Evolutionary conservation across 2,113 vertebrate genomes (phyloP), one percentile per base, ranked within the genome.

Genomic region (Crotalus helleri): DNA sequence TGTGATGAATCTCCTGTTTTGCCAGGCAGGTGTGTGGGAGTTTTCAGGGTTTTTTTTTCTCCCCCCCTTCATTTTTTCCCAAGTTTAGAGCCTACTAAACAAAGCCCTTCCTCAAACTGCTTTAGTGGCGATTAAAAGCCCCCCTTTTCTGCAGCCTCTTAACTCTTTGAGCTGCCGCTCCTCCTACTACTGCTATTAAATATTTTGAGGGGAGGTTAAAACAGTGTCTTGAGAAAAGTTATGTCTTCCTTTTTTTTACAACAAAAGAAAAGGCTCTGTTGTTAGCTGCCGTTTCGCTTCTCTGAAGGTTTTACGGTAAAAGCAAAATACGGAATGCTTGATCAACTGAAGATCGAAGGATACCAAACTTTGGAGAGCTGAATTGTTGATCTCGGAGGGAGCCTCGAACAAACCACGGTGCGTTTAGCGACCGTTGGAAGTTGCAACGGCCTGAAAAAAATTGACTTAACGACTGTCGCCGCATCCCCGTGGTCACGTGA

Each of bases 1-100:
- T 93, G 74, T 87, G 93, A 59, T 93, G 95, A 92, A 39, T 91
- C 87, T 33, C 93, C 11, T 54, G 53, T 85, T 51, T 88, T 61
- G 93, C 74, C 92, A 93, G 87, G 69, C 89, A 0, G 57, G 53
- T 21, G 21, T 19, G 44, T 33, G 59, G 87, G 87, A 92, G 24
- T 89, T 94, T 95, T 87, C 57, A 26, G 26, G 94, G 81, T 81
- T 26, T 46, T n/a, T 9, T 21, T 5, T 8, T 8, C 1, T 39
- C 39, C 8, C 1, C 1, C 49, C 26, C 11, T 24, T 26, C 29
- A 5, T 46, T 49, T 29, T 46, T 87, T 39, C 21, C 46, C 26
- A 5, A 8, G 6, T 53, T 74, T 61, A 5, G 12, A 59, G 10
- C 21, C 64, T 46, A 11, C n/a, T 55, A n/a, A 24, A 21, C n/a